Evolutionary conservation across 2,888 invertebrate species (phyloP).

Genomic region (Lysandra coridon): DNA sequence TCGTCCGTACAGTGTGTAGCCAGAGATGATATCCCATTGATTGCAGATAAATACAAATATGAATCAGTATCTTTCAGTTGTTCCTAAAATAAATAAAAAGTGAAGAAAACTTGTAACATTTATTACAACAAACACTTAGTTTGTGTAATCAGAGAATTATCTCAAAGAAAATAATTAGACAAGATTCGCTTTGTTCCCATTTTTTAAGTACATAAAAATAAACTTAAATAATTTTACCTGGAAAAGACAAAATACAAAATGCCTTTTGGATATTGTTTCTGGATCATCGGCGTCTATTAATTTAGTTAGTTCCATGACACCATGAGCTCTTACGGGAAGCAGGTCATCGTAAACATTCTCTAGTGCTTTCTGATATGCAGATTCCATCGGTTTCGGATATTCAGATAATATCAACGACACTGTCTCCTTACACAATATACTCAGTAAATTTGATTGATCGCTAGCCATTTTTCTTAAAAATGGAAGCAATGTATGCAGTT

Average conservation of each 20-base stretch:
- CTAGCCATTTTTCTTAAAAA: constrained; percentile 51
- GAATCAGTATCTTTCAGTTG: constrained; percentile 89
- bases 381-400: constrained; percentile 46
- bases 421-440: constrained; percentile 62
- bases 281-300: constrained; percentile 84
- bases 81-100: constrained; percentile 72
- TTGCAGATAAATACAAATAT: constrained; percentile 89
- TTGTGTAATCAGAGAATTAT: no score
- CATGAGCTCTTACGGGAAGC: constrained; percentile 91
- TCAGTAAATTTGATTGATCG: constrained; percentile 51
- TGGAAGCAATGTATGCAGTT: constrained; percentile 56
- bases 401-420: constrained; percentile 55
- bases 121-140: no score
- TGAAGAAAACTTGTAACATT: no score
- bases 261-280: constrained; percentile 83
- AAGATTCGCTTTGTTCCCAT: no score
- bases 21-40: constrained; percentile 87
- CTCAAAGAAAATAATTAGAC: no score
- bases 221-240: constrained; percentile 71
- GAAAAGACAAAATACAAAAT: constrained; percentile 85
- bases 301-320: constrained; percentile 85
- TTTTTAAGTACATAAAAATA: neutral
- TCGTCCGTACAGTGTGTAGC: constrained; percentile 84
- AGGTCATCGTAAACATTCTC: constrained; percentile 85
- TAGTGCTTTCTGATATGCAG: constrained; percentile 82